Base-by-base conservation (phyloP, 2,888 invertebrate species). In the Euplagia quadripunctaria region DNA sequence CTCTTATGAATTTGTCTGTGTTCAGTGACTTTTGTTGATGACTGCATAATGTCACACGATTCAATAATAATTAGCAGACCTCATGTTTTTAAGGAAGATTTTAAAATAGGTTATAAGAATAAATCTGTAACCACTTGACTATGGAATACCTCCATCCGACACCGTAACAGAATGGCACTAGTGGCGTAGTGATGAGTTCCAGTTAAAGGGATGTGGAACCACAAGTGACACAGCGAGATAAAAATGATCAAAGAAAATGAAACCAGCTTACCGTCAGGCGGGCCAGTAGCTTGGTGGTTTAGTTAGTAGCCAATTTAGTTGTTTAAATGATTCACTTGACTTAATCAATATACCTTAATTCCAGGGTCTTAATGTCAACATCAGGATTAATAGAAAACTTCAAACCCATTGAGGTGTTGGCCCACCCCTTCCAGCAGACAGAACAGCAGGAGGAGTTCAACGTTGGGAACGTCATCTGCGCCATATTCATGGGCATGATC, bases 401-500 rank as follows among this genome's bases (percentile, higher is more conserved):
- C 94, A 93, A 93, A 76, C 97, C 97, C 0, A 97, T 97, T 70
- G 96, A 97, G 86, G 97, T 97, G 43, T 92, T 96, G 75, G 96
- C 97, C 0, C 97, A 97, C 86, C 98, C 98, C 1, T 97, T 97
- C 86, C 97, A 97, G 83, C 97, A 97, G 89, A 97, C 97, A 0
- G 97, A 97, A 3, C 97, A 97, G 82, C 97, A 97, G 16, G 97
- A 97, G 84, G 97, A 97, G 85, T 97, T 97, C 88, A 97, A 98
- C 87, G 91, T 97, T 55, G 97, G 97, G 4, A 97, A 97, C 72
- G 97, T 98, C 69, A 96, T 97, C 4, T 97, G 98, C n/a, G 97
- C 97, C 4, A 96, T 98, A 4, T 97, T 98, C 79, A 97, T 98
- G 88, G 98, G 98, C 66, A 97, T 98, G 97, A 97, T 98, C 75